phyloP scores from a whole-genome alignment of 2,113 vertebrate genomes.

The Megaceryle maxima region DNA sequence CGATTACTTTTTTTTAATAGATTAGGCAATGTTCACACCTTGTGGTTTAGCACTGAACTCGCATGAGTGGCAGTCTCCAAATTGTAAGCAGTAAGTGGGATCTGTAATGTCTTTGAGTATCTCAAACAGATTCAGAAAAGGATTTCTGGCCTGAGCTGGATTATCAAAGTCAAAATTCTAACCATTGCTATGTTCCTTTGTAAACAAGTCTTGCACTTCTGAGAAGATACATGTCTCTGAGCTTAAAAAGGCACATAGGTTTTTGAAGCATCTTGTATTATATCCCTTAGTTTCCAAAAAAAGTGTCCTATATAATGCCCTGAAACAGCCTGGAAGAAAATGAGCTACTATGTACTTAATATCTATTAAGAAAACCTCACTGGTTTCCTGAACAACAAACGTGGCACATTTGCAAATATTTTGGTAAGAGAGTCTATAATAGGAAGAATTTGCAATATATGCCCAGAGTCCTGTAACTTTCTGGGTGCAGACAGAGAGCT shows the following conservation, averaged over 20 bases:
- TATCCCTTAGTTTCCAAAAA: not conserved
- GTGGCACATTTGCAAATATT: not conserved
- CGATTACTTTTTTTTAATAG: not conserved
- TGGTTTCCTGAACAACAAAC: not conserved
- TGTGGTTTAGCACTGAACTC: not conserved
- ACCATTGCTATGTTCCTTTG: not conserved
- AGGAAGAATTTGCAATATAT: not conserved
- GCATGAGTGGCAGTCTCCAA: not conserved
- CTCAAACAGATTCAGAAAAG: not conserved
- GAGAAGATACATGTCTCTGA: not conserved
- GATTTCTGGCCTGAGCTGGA: not conserved
- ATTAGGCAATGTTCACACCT: not conserved
- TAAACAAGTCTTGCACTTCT: not conserved
- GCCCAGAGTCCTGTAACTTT: not conserved
- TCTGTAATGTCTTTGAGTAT: not conserved
- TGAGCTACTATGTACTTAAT: not conserved
- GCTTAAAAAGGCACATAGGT: not conserved
- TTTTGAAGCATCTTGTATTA: not conserved
- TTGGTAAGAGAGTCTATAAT: not conserved
- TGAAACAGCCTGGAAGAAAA: not conserved
- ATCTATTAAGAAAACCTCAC: not conserved
- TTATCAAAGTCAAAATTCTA: not conserved
- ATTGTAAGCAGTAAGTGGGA: not conserved
- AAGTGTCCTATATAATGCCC: not conserved
- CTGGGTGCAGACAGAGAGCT: not conserved